Evolutionary conservation across 2,113 vertebrate genomes (phyloP), one percentile per base, ranked within the genome.

Genomic region (Eidolon helvum): DNA sequence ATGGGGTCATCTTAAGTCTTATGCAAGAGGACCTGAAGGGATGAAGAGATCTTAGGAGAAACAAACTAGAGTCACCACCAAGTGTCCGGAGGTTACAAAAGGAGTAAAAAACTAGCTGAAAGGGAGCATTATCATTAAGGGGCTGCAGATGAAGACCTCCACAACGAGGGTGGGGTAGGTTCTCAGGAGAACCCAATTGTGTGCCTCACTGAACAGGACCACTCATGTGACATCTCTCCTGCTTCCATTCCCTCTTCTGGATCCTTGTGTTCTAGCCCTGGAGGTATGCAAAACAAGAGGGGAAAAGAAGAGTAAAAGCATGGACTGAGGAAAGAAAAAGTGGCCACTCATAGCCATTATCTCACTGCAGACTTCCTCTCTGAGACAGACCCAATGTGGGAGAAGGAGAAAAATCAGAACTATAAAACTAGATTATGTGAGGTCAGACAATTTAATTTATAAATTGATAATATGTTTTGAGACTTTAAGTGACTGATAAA

Each of bases 171-270:
- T 15, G 65, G n/a, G 10, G 15, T 16, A 11, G 35, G n/a, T 43
- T 30, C 69, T 61, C 82, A 43, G 18, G 18, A 77, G 53, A 72
- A 28, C 5, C 24, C 10, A 68, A 8, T 10, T n/a, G 0, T 57
- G n/a, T 10, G 10, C 40, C 30, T 53, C 21, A 43, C 50, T 55
- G 24, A 18, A n/a, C 43, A 65, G 43, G 28, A 45, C 24, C 5
- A 14, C 43, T 40, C 53, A n/a, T 0, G 4, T 4, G 15, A 57
- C 43, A 33, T 38, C n/a, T 21, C n/a, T 55, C 0, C 0, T n/a
- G 22, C 68, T 63, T 35, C 30, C 38, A 55, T 69, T 84, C 33
- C 24, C 26, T 48, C 45, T 65, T 78, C 53, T 61, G 50, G 24
- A 30, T 12, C 38, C n/a, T 48, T 28, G 2, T 10, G 2, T 40